Percentiles rank a stretch among this genome's conserved stretches.
Conservation (phyloP, 2,797 vertebrate genomes). For the Poeciliopsis paucimaculata region DNA sequence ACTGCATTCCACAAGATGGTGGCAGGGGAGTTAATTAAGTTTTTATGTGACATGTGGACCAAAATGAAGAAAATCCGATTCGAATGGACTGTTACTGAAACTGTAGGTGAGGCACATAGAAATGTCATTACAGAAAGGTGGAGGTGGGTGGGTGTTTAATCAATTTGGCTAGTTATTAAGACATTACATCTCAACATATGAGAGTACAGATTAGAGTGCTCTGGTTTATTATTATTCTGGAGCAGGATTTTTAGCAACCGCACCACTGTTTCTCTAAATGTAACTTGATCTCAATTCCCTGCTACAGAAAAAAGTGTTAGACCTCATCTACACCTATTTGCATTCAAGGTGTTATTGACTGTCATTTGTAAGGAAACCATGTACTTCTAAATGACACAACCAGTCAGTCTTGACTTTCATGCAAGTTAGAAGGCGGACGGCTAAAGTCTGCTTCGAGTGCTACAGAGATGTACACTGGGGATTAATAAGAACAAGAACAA, state of each 20-base stretch:
- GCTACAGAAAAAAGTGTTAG: slow-evolving; percentile 1
- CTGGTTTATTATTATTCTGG: slow-evolving; percentile 12
- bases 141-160: slow-evolving; percentile 9
- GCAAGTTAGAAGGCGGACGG: slow-evolving; percentile 47
- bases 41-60: slow-evolving; percentile 54
- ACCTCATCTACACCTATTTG: slow-evolving; percentile 38
- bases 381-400: slow-evolving; percentile 64
- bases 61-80: slow-evolving; percentile 41
- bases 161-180: slow-evolving; percentile 15
- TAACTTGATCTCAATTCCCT: slow-evolving; percentile 43
- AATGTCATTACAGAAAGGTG: slow-evolving; percentile 6
- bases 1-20: slow-evolving; percentile 43
- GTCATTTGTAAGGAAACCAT: slow-evolving; percentile 55
- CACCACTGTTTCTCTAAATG: slow-evolving; percentile 40
- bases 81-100: slow-evolving; percentile 40
- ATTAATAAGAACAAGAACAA: slow-evolving; percentile 80
- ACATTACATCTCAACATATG: slow-evolving; percentile 12
- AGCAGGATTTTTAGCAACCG: neutral
- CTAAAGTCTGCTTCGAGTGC: slow-evolving; percentile 72
- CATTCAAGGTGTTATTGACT: slow-evolving; percentile 43
- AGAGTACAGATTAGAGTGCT: neutral
- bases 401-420: slow-evolving; percentile 69
- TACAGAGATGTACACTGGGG: slow-evolving; percentile 72
- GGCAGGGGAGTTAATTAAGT: slow-evolving; percentile 66
- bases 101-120: slow-evolving; percentile 12